Base-by-base conservation (phyloP, 2,797 vertebrate species). In the Tragopan temminckii region DNA sequence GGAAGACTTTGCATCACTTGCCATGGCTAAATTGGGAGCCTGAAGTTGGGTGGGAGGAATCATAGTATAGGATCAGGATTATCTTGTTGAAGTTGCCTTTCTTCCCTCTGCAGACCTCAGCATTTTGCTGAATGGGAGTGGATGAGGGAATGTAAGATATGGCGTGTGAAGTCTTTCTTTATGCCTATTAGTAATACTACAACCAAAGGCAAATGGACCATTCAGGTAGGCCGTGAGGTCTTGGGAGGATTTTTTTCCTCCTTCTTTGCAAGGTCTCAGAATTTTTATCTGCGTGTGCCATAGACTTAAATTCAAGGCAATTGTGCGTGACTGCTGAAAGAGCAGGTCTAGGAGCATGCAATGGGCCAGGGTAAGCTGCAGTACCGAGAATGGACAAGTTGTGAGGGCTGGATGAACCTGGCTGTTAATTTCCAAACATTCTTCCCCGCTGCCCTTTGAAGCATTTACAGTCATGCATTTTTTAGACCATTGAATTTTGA, bases 401-500 rank as follows among this genome's bases (percentile, higher is more conserved):
- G 35, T 48, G 57, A 55, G 46, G 45, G 43, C 45, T 88, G 33
- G 42, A 61, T 50, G 29, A 92, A 88, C 46, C 43, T 78, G 67
- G 24, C 35, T 48, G 77, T 93, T 71, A 43, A 79, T 87, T 92
- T 80, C 71, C 0, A 5, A 83, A 45, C 46, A 72, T 85, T 75
- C 79, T 89, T 89, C 55, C 13, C 33, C 58, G 50, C 42, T 90
- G 50, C 69, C 77, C 90, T 89, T 85, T 52, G 72, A 90, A 85
- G 58, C 75, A 69, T 78, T 94, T 93, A 91, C 58, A 92, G 76
- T 89, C 76, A 71, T 83, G 66, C 84, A 45, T 70, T 92, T 85
- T 53, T 80, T 69, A 90, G 82, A 78, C 61, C 75, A 75, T 45
- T 80, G 81, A 79, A 84, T 89, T 94, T 88, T 95, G 91, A 94